Evolutionary conservation across 2,797 vertebrate species (phyloP).

Genomic region (Anisognathus igniventris): DNA sequence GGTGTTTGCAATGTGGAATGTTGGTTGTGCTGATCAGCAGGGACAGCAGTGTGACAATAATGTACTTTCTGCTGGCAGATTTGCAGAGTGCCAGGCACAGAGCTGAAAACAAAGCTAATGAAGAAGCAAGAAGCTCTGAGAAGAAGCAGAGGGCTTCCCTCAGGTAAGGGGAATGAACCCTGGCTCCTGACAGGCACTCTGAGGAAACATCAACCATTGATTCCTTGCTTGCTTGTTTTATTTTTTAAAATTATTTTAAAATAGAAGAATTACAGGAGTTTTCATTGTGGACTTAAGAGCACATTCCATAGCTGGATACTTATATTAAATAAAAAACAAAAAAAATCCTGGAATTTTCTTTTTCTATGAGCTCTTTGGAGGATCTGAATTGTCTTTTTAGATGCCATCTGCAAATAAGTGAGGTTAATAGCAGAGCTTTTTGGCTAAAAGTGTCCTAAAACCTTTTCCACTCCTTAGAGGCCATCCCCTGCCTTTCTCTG

Average conservation of each 20-base stretch:
- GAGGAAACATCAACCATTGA: background rate
- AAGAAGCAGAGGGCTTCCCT: constrained; percentile 88
- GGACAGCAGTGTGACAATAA: background rate
- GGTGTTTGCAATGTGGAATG: accelerated
- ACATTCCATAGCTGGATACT: background rate
- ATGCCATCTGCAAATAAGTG: background rate
- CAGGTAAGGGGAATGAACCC: constrained; percentile 75
- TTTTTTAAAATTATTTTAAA: background rate
- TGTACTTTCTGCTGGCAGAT: constrained; percentile 73
- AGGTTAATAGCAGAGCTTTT: background rate
- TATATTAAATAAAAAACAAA: background rate
- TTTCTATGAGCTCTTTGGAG: background rate
- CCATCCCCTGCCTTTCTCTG: background rate
- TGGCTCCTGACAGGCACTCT: background rate
- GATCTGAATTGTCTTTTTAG: background rate
- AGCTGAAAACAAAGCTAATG: constrained; percentile 85
- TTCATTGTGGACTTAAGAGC: background rate
- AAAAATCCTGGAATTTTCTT: background rate
- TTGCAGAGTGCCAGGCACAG: constrained; percentile 84
- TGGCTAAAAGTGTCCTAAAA: background rate
- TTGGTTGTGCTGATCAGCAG: background rate
- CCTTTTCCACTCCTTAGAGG: background rate
- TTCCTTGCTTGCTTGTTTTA: background rate
- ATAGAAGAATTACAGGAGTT: background rate
- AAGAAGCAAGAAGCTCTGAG: constrained; percentile 88